Base-by-base conservation (phyloP, 2,797 vertebrate species). In the Gastrophryne carolinensis region DNA sequence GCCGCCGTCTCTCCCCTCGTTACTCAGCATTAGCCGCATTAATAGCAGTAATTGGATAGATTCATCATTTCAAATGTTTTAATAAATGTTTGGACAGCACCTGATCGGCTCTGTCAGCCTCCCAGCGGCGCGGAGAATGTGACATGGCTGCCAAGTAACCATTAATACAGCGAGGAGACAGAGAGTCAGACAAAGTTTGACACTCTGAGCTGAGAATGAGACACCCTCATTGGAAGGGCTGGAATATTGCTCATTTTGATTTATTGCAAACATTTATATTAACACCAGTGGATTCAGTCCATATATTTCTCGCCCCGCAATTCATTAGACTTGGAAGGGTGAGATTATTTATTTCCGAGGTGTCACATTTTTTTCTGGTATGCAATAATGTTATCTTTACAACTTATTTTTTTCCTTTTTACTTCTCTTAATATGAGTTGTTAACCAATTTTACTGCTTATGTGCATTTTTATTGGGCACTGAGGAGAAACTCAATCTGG, bases 21-120 rank as follows among this genome's bases (percentile, higher is more conserved):
- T 92, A 92, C 90, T 92, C 91, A 90, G 90, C 90, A 93, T 93
- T 92, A 93, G 90, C 89, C 89, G 88, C 90, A 91, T 91, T 92
- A 93, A 92, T 93, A 92, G 90, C 90, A 91, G 92, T 92, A 93
- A 93, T 92, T 92, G 91, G 88, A 91, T 91, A 89, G 90, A 93
- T 93, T 91, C 88, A 93, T 93, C 91, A 93, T 91, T 91, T 89
- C 87, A 92, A 92, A 91, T 90, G 89, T 92, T 93, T 92, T 92
- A 92, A 90, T 93, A 92, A 93, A 93, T 93, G 90, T 93, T 92
- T 92, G 90, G 90, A 91, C 91, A 91, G 90, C 86, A 89, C 89
- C 87, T 89, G 82, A 92, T 91, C 84, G 60, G 83, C 84, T 83
- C 88, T 92, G 91, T 92, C 91, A 92, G 85, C 82, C 88, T 87